Evolutionary conservation across 2,113 vertebrate species (phyloP), one percentile per base, ranked within the genome.

Genomic region (Bolborhynchus lineola): DNA sequence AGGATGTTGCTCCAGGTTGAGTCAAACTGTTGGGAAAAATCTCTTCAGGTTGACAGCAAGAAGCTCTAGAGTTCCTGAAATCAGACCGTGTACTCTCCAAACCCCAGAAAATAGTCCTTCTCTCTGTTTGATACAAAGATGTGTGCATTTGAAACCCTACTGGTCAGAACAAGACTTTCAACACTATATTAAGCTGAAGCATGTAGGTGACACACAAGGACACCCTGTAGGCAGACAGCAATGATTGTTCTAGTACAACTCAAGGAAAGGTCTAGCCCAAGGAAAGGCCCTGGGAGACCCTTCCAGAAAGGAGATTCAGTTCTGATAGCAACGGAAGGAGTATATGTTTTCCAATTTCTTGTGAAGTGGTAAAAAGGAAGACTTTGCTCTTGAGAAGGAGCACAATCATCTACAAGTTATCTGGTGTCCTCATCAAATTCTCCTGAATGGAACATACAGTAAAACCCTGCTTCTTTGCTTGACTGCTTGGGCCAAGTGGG

Each of bases 141-240:
- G 6, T 5, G 2, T 59, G 47, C 28, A 53, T 0, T 7, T 74
- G 68, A 37, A 78, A 23, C 33, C 10, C 35, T 41, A 28, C 5
- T n/a, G 49, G 18, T 46, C 25, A 49, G 84, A 84, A 20, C 23
- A 65, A 10, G 65, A 12, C 23, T 72, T 59, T 72, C 29, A n/a
- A 4, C 24, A 35, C 23, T 4, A 0, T 18, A 2, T 4, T 29
- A n/a, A 59, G 39, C 44, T 55, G 44, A 11, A 42, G 13, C 0
- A 16, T 11, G 26, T 3, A 41, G 39, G 47, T 75, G 39, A 23
- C 35, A 77, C 41, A 46, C 28, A 57, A 62, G 25, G 23, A 12
- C 18, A 9, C 4, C 4, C 0, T 16, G 1, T 4, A 84, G 42
- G 29, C 64, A 74, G 10, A 5, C 21, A 46, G 33, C 20, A 33